Conservation (phyloP, 2,888 invertebrate species). For the Acleris holmiana region DNA sequence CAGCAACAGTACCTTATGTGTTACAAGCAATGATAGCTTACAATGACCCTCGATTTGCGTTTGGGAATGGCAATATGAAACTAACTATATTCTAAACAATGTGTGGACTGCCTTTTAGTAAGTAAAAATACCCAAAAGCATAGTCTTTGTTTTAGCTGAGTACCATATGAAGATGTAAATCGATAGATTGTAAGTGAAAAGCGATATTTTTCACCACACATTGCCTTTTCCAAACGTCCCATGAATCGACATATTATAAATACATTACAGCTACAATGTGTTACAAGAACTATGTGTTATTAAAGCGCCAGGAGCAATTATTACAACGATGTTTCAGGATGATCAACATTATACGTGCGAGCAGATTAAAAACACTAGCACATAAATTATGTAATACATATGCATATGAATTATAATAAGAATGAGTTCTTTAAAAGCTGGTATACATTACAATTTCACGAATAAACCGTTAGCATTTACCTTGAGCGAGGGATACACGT, state of each 20-base stretch:
- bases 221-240: slow-evolving; percentile 10
- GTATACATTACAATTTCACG: slow-evolving; percentile 2
- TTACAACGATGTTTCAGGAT: slow-evolving; percentile 10
- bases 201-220: too few relatives aligned
- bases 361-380: slow-evolving; percentile 7
- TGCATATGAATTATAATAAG: background rate
- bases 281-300: slow-evolving; percentile 6
- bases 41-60: slow-evolving; percentile 3
- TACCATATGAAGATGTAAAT: too few relatives aligned
- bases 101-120: background rate
- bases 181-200: too few relatives aligned
- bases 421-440: slow-evolving; percentile 1
- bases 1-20: background rate
- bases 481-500: background rate
- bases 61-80: slow-evolving; percentile 6
- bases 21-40: slow-evolving; percentile 20
- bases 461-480: background rate
- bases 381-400: slow-evolving; percentile 14
- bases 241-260: slow-evolving; percentile 3
- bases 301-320: slow-evolving; percentile 17
- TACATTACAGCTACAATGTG: slow-evolving; percentile 3
- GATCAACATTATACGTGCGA: slow-evolving; percentile 25
- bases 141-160: too few relatives aligned
- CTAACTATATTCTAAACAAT: background rate
- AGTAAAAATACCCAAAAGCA: background rate